Evolutionary conservation across 2,888 invertebrate genomes (phyloP).

Genomic region (Pyrocoelia pectoralis): DNA sequence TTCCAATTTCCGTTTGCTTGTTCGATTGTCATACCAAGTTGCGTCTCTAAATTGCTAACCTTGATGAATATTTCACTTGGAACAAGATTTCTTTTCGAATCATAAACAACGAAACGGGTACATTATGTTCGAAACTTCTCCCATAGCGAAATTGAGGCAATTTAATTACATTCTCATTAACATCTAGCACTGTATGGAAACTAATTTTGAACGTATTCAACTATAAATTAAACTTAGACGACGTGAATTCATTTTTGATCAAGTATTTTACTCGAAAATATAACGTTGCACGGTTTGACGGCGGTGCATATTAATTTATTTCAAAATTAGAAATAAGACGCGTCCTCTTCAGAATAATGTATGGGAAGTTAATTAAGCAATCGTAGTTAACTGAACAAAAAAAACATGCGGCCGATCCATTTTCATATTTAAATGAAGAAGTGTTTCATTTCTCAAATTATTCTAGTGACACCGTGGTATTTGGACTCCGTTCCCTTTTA

Average conservation of each 20-base stretch:
- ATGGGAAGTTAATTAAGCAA: no score
- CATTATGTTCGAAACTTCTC: neutral
- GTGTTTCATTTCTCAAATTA: no score
- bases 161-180: conserved; percentile 1
- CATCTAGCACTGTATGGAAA: neutral
- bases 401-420: no score
- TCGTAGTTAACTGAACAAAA: no score
- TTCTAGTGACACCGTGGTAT: no score
- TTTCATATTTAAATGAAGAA: no score
- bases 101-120: neutral
- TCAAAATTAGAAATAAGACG: no score
- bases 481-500: no score
- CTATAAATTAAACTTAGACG: neutral
- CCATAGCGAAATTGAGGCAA: neutral
- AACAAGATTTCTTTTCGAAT: neutral
- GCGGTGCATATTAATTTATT: no score
- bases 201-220: neutral
- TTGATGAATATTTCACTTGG: neutral
- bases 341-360: no score
- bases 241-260: neutral
- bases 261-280: no score
- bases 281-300: no score
- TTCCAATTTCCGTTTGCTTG: neutral
- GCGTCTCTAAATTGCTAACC: neutral
- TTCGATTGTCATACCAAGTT: neutral